These are phyloP conservation scores for Oxytorus armatus DNA, from an alignment of 2,888 invertebrate genomes.

Conservation along the genomic window DNA sequence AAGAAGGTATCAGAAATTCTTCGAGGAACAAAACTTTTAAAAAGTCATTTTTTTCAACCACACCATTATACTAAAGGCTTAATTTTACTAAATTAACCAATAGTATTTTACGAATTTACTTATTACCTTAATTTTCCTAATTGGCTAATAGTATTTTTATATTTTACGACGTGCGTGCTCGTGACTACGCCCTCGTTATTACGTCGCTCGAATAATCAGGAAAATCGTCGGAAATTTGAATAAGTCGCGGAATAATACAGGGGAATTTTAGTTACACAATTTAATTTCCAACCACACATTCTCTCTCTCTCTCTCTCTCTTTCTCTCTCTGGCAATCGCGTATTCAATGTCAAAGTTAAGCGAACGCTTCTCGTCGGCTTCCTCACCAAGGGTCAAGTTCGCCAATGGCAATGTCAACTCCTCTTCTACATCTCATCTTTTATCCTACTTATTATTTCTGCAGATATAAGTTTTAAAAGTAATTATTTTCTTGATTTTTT, in stretches of 20 bases:
- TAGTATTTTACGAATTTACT: too few relatives aligned
- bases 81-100: too few relatives aligned
- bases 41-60: too few relatives aligned
- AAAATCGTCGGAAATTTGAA: conserved; percentile 73
- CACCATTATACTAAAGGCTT: too few relatives aligned
- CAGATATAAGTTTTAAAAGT: too few relatives aligned
- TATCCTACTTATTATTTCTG: background rate
- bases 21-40: too few relatives aligned
- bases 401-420: conserved; percentile 45
- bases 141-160: too few relatives aligned
- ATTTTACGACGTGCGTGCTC: background rate
- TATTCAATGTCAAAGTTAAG: conserved; percentile 74
- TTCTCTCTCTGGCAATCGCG: conserved; percentile 35
- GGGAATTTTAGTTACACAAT: conserved; percentile 69
- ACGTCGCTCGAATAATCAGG: conserved; percentile 63
- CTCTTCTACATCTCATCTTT: conserved; percentile 7
- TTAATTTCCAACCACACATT: conserved; percentile 55
- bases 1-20: too few relatives aligned
- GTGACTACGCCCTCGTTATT: conserved; percentile 31
- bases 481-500: too few relatives aligned
- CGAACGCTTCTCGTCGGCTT: conserved; percentile 51
- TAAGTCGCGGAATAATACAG: conserved; percentile 67
- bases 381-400: conserved; percentile 66
- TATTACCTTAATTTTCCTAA: too few relatives aligned
- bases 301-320: conserved; percentile 13